Evolutionary conservation across 1,140 invertebrate species (phyloP), one percentile per base, ranked within the genome.

Genomic region (Meteorus sp.): DNA sequence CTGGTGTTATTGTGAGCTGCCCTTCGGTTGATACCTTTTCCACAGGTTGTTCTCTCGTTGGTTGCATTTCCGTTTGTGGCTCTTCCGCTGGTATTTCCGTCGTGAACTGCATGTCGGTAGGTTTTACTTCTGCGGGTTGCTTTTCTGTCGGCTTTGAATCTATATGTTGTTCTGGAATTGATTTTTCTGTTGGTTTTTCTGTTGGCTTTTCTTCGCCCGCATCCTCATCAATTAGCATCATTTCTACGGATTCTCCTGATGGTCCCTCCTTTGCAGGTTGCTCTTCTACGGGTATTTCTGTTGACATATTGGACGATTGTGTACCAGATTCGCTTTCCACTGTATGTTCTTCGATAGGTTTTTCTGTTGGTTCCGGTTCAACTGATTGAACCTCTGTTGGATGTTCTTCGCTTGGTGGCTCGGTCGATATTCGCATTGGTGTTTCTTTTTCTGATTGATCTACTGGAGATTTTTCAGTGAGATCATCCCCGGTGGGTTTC

Each of bases 281-380:
- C 2, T 25, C 56, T 19, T 62, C 61, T 54, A 61, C 53, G 41
- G 70, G 9, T 20, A 13, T 27, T 61, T 27, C 11, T 19, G 20
- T 22, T 8, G 47, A 25, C 35, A n/a, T 17, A 13, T 48, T 43
- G 44, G 35, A 41, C 33, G 47, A 20, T 41, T 23, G 19, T 51
- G 33, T 23, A 22, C 2, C 33, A 25, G 37, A 11, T 54, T 61
- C 63, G 2, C 50, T 37, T 56, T 56, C 54, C 20, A 20, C 23
- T 47, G 19, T 56, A 17, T 45, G 39, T 4, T 20, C 54, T 35
- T 44, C 54, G n/a, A n/a, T n/a, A n/a, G n/a, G n/a, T n/a, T n/a
- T n/a, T n/a, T n/a, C n/a, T n/a, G n/a, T n/a, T n/a, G n/a, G n/a
- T n/a, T n/a, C n/a, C n/a, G n/a, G n/a, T n/a, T n/a, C n/a, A n/a